phyloP scores from a whole-genome alignment of 2,797 vertebrate species.

The Smutsia gigantea region DNA sequence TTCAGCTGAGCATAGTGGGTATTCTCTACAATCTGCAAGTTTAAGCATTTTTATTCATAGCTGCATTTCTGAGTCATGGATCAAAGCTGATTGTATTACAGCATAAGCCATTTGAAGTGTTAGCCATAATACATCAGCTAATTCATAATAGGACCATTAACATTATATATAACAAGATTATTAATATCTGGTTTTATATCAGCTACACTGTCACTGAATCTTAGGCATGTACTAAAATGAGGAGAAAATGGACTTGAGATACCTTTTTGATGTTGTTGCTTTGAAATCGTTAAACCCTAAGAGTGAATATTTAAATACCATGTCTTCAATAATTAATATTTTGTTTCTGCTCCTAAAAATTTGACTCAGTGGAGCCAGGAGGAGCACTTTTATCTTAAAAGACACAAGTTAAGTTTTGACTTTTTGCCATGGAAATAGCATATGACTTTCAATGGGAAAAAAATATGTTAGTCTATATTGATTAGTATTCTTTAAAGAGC shows the following conservation, averaged over 20 bases:
- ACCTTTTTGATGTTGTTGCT: slow-evolving; percentile 28
- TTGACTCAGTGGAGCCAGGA: slow-evolving; percentile 28
- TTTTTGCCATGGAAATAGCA: neutral
- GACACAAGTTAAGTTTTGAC: slow-evolving; percentile 47
- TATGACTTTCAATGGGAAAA: slow-evolving; percentile 49
- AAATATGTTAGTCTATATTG: neutral
- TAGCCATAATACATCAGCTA: slow-evolving; percentile 25
- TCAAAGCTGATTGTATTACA: slow-evolving; percentile 37
- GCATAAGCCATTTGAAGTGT: slow-evolving; percentile 27
- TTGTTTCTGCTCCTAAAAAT: slow-evolving; percentile 42
- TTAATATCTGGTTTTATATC: slow-evolving; percentile 53
- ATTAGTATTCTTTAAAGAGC: slow-evolving; percentile 57
- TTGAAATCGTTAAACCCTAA: slow-evolving; percentile 60
- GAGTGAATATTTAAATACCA: slow-evolving; percentile 47
- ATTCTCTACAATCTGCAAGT: neutral
- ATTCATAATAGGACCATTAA: slow-evolving; percentile 37
- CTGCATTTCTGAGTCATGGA: neutral
- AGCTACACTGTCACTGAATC: slow-evolving; percentile 2
- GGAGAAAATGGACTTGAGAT: slow-evolving; percentile 28
- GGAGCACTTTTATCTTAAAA: slow-evolving; percentile 30
- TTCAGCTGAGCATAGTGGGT: neutral
- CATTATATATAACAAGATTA: slow-evolving; percentile 31
- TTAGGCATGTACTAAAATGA: neutral
- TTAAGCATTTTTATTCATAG: slow-evolving; percentile 14
- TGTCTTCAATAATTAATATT: slow-evolving; percentile 42